These are phyloP conservation scores for Muscicapa adusta DNA, from an alignment of 2,113 vertebrate genomes.

Conservation along the genomic window DNA sequence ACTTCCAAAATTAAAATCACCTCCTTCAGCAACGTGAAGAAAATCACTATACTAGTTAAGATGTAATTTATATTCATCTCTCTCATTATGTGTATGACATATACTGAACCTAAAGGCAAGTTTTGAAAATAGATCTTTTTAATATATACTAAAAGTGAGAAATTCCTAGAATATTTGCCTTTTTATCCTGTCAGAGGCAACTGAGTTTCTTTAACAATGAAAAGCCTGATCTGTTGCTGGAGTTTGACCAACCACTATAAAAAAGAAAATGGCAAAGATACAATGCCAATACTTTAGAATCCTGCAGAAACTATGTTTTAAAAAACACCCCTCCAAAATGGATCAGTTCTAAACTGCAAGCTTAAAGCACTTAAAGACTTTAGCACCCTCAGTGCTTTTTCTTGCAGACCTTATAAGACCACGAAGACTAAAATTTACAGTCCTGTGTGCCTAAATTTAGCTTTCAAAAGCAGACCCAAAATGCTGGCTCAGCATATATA, in stretches of 20 bases:
- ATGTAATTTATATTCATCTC: neutral
- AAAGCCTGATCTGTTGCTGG: neutral
- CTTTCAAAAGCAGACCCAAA: neutral
- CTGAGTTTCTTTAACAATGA: neutral
- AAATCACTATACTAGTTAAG: neutral
- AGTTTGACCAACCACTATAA: neutral
- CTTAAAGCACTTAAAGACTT: neutral
- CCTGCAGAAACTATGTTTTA: neutral
- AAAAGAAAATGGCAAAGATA: neutral
- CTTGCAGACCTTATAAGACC: neutral
- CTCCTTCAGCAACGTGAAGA: neutral
- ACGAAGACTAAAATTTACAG: neutral
- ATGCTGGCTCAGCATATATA: neutral
- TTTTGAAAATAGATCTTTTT: neutral
- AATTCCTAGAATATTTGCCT: neutral
- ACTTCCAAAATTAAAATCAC: constrained; percentile 17
- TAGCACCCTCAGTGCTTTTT: neutral
- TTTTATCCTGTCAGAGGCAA: neutral
- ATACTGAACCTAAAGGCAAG: neutral
- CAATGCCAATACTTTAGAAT: neutral
- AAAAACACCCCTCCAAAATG: neutral
- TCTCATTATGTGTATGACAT: neutral
- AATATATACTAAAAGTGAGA: neutral
- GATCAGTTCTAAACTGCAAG: neutral
- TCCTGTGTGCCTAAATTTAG: neutral